Conservation (phyloP, 2,113 vertebrate species). For the Xenotilapia flavipinnis region DNA sequence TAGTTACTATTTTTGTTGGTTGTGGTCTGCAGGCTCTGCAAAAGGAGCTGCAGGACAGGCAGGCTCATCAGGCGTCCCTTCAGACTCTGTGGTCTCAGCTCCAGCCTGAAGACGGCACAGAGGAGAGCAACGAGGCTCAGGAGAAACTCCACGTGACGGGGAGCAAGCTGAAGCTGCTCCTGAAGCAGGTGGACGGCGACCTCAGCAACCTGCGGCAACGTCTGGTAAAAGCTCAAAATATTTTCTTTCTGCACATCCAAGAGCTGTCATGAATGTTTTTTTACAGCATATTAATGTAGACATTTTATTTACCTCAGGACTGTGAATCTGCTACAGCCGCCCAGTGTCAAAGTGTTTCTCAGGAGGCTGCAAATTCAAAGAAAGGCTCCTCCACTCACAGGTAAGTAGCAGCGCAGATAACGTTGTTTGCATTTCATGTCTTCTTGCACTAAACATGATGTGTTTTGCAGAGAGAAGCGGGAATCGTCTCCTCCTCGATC, state of each 20-base stretch:
- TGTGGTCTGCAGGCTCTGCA: slow-evolving; percentile 72
- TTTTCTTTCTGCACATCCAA: background rate
- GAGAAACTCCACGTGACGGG: slow-evolving; percentile 84
- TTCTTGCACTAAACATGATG: background rate
- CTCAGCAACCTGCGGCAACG: slow-evolving; percentile 64
- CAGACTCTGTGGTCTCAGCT: slow-evolving; percentile 80
- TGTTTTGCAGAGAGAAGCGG: slow-evolving; percentile 30
- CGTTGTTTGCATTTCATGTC: background rate
- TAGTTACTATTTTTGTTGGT: background rate
- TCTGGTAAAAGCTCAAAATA: slow-evolving; percentile 67
- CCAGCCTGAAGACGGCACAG: slow-evolving; percentile 64
- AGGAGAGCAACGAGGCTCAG: slow-evolving; percentile 73
- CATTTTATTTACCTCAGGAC: slow-evolving; percentile 11
- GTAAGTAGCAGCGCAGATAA: background rate
- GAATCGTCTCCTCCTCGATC: slow-evolving; percentile 63
- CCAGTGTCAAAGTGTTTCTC: background rate
- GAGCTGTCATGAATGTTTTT: background rate
- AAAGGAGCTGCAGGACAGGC: slow-evolving; percentile 74
- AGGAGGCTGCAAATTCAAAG: background rate
- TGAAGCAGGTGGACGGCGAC: slow-evolving; percentile 76
- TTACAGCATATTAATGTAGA: background rate
- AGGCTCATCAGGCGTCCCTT: slow-evolving; percentile 72
- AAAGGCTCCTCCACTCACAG: background rate
- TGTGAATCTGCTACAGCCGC: background rate
- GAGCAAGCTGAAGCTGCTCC: slow-evolving; percentile 78